A percentile compares a stretch with the other conserved stretches of the same genome.
Evolutionary conservation across 2,113 vertebrate species (phyloP).

Genomic region (Cyanistes caeruleus): DNA sequence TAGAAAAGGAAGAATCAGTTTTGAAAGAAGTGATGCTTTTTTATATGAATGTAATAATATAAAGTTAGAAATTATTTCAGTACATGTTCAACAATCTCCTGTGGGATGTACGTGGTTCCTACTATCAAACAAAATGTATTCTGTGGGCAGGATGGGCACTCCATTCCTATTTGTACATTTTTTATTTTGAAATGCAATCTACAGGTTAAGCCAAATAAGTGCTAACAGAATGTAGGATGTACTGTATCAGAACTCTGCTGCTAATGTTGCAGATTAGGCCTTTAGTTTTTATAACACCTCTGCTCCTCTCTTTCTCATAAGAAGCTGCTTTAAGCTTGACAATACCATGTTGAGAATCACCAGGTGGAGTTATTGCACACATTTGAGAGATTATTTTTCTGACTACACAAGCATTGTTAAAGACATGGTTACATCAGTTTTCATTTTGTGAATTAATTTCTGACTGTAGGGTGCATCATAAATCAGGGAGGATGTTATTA

Average conservation of each 20-base stretch:
- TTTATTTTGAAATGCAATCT: background rate
- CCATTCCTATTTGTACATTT: background rate
- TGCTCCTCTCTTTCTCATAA: background rate
- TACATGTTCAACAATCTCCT: background rate
- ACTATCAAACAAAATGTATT: background rate
- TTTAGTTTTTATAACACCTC: background rate
- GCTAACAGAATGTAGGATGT: background rate
- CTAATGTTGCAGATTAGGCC: background rate
- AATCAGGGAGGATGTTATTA: background rate
- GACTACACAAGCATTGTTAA: background rate
- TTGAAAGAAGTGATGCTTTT: background rate
- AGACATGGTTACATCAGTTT: background rate
- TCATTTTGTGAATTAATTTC: conserved; percentile 1
- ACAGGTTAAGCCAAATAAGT: background rate
- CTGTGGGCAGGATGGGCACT: background rate
- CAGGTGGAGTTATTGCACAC: conserved; percentile 61
- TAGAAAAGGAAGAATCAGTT: background rate
- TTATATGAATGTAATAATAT: background rate
- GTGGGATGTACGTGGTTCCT: background rate
- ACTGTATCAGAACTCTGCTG: background rate
- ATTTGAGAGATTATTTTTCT: conserved; percentile 15
- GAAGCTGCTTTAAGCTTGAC: background rate
- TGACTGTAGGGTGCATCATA: background rate
- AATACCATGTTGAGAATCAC: conserved; percentile 28
- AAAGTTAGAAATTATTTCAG: background rate